Conservation (phyloP, 2,113 vertebrate species). For the Empidonax alnorum region DNA sequence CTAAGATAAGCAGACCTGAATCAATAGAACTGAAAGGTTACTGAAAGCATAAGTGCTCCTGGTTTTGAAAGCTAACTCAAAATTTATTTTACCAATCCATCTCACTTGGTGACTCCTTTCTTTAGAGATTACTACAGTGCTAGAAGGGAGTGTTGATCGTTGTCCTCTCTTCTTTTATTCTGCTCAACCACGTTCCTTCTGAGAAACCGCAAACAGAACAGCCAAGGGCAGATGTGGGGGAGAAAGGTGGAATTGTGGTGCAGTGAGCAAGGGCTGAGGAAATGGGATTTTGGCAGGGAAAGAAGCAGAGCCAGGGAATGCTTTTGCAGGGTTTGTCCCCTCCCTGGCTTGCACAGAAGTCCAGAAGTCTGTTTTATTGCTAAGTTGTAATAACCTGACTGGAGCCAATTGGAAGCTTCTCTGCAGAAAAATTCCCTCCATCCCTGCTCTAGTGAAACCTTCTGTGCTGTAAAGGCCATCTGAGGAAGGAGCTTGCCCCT, state of each 20-base stretch:
- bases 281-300: neutral
- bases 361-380: neutral
- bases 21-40: neutral
- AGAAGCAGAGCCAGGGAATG: neutral
- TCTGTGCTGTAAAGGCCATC: neutral
- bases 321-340: neutral
- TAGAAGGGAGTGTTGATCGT: neutral
- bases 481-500: neutral
- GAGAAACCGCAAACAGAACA: neutral
- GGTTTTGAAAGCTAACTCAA: neutral
- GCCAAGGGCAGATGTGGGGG: neutral
- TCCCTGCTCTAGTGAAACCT: neutral
- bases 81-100: slow-evolving; percentile 15
- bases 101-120: neutral
- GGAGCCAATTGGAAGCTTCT: neutral
- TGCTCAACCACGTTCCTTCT: neutral
- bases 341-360: neutral
- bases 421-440: neutral
- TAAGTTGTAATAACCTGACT: neutral
- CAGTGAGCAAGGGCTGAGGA: neutral
- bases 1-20: neutral
- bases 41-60: neutral
- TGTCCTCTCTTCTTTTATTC: neutral
- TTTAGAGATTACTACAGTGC: neutral
- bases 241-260: neutral